Evolutionary conservation across 2,888 invertebrate species (phyloP).

Genomic region (Drosophila tanythrix): DNA sequence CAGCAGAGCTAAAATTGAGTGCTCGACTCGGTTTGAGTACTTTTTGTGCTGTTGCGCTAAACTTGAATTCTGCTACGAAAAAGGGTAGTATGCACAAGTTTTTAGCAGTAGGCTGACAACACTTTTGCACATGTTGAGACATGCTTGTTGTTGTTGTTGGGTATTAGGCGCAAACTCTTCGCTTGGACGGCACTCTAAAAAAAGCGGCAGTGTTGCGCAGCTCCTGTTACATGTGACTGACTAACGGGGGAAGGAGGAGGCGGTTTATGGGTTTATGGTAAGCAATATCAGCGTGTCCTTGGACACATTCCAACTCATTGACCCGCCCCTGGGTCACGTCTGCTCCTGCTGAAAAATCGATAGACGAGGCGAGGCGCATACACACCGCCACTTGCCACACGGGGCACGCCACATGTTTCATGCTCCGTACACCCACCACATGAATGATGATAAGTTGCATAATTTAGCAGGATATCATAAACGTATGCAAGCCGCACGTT

Average conservation of each 20-base stretch:
- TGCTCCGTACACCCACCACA: conserved; percentile 9
- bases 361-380: conserved; percentile 39
- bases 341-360: conserved; percentile 57
- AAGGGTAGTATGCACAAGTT: conserved; percentile 47
- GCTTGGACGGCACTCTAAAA: conserved; percentile 12
- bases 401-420: conserved; percentile 2
- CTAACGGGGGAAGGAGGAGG: background rate
- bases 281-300: conserved; percentile 68
- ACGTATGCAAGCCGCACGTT: conserved; percentile 43
- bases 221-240: conserved; percentile 52
- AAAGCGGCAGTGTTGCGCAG: conserved; percentile 10
- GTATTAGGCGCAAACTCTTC: conserved; percentile 54
- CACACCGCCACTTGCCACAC: conserved; percentile 12
- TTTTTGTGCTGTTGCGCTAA: conserved; percentile 36
- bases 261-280: background rate
- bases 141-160: conserved; percentile 12
- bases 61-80: conserved; percentile 49
- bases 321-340: conserved; percentile 53
- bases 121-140: conserved; percentile 23
- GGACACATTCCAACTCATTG: conserved; percentile 59
- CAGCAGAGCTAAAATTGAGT: conserved; percentile 36
- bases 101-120: conserved; percentile 22
- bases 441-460: conserved; percentile 74
- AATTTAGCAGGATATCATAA: conserved; percentile 78
- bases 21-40: conserved; percentile 38